Conservation (phyloP, 53 echinoderm and acorn worm species). For the Stichopus horrens region DNA sequence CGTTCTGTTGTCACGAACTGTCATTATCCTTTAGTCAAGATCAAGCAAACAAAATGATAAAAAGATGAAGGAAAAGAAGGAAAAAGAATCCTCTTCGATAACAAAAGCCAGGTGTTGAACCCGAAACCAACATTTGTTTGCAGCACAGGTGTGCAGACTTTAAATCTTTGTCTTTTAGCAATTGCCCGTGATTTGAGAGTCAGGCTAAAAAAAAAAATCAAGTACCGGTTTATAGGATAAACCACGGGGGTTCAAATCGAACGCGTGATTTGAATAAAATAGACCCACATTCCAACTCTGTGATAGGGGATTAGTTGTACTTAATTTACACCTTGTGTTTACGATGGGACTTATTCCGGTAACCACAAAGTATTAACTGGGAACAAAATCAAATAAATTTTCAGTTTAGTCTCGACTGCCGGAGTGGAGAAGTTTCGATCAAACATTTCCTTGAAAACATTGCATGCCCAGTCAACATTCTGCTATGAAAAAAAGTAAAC, state of each 20-base stretch:
- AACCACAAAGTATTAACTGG: not conserved
- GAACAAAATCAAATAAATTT: not conserved
- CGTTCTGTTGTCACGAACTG: conserved; percentile 15
- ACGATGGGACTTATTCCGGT: not conserved
- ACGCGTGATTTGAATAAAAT: not conserved
- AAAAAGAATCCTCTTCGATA: not conserved
- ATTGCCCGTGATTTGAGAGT: conserved; percentile 17
- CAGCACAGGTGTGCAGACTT: conserved; percentile 27
- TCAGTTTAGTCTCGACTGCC: not conserved
- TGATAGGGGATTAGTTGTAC: not conserved
- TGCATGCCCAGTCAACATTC: not conserved
- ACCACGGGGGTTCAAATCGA: not conserved
- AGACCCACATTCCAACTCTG: not conserved
- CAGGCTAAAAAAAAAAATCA: not conserved
- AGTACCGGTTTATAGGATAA: not conserved
- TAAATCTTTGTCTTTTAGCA: conserved; percentile 22
- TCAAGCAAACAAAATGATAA: conserved; percentile 14
- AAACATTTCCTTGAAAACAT: not conserved
- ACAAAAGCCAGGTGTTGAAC: conserved; percentile 7
- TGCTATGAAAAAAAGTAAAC: too few relatives aligned
- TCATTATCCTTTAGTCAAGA: conserved; percentile 41
- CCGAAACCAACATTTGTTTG: not conserved
- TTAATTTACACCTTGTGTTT: not conserved
- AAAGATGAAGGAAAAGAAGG: too few relatives aligned
- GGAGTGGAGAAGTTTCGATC: not conserved